A percentile compares a stretch with the other conserved stretches of the same genome.
These are phyloP conservation scores for Pseudocheirus occidentalis DNA, from an alignment of 2,797 vertebrate species.

Conservation along the genomic window DNA sequence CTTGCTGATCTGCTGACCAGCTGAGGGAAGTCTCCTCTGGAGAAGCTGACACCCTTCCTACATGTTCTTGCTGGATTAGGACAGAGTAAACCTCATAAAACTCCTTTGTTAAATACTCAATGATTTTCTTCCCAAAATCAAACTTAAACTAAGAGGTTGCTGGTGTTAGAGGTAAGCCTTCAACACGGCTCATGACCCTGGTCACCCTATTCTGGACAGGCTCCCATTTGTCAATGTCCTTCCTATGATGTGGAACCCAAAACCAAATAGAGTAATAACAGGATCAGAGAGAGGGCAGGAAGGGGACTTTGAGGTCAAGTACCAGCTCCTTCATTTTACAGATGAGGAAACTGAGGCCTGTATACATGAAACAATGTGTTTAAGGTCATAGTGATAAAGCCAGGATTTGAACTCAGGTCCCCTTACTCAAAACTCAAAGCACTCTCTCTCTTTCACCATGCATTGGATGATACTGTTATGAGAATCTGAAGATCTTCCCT, in stretches of 20 bases:
- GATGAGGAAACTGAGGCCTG: neutral
- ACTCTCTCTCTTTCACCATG: neutral
- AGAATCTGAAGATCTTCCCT: too few species aligned
- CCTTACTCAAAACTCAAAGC: neutral
- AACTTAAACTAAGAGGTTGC: too few species aligned
- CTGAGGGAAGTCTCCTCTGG: too few species aligned
- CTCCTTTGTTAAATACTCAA: too few species aligned
- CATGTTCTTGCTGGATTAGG: too few species aligned
- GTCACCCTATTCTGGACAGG: neutral
- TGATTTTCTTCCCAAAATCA: too few species aligned
- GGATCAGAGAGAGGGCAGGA: neutral
- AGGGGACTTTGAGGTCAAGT: neutral
- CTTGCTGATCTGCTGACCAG: too few species aligned
- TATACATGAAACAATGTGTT: neutral
- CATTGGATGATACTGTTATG: too few species aligned
- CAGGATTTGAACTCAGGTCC: neutral
- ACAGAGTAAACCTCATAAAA: too few species aligned
- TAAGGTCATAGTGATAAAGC: neutral
- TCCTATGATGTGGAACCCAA: neutral
- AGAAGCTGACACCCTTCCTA: too few species aligned
- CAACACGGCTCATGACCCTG: too few species aligned
- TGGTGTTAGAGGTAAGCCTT: too few species aligned
- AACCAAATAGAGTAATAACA: neutral
- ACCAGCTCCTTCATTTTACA: neutral
- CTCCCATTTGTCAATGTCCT: neutral